Evolutionary conservation across 2,888 invertebrate genomes (phyloP).

Genomic region (Parnassius glacialis): DNA sequence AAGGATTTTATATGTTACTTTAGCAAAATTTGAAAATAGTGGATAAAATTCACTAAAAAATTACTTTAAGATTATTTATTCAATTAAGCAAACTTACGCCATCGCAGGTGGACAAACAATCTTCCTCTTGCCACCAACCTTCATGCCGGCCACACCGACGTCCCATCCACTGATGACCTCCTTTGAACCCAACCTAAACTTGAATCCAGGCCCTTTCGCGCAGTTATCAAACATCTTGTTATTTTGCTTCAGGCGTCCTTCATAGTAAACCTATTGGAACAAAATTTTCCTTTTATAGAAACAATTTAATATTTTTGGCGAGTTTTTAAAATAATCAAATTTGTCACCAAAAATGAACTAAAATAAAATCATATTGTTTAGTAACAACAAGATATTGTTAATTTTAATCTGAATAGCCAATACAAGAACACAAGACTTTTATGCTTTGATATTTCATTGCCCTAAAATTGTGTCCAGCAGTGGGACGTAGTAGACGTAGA

Average conservation of each 20-base stretch:
- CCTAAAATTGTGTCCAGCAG: no score
- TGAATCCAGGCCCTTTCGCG: constrained; percentile 89
- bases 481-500: no score
- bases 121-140: constrained; percentile 94
- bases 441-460: no score
- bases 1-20: no score
- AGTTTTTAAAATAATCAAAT: not conserved
- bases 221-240: constrained; percentile 93
- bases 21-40: no score
- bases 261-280: constrained; percentile 86
- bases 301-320: not conserved
- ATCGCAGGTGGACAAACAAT: constrained; percentile 91
- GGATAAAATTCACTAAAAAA: no score
- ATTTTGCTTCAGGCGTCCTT: constrained; percentile 89
- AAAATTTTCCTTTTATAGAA: not conserved
- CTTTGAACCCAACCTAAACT: constrained; percentile 90
- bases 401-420: no score
- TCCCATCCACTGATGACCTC: constrained; percentile 97
- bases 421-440: no score
- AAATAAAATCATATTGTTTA: no score
- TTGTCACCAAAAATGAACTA: no score
- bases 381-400: no score
- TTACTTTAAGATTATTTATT: not conserved
- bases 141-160: constrained; percentile 94
- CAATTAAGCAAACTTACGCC: constrained; percentile 84